These are phyloP conservation scores for Hippocampus zosterae DNA, from an alignment of 2,113 vertebrate genomes.

Conservation along the genomic window DNA sequence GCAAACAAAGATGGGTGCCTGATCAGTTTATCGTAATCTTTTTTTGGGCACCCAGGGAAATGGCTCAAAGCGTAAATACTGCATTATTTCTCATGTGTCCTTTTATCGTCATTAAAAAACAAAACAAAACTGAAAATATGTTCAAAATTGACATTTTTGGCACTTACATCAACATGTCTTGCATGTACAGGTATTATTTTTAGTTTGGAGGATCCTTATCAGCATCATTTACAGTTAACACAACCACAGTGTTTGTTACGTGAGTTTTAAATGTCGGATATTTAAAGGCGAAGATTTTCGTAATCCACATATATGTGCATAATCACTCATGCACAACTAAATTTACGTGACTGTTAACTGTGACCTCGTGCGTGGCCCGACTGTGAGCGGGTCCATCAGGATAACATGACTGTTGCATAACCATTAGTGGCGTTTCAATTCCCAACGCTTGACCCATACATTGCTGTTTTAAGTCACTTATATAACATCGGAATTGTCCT, in stretches of 20 bases:
- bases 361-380: background rate
- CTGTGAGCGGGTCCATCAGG: background rate
- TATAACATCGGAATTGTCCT: slow-evolving; percentile 34
- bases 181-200: background rate
- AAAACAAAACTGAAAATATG: background rate
- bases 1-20: no score
- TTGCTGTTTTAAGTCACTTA: slow-evolving; percentile 45
- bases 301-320: background rate
- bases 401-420: slow-evolving; percentile 5
- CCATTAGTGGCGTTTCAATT: background rate
- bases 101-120: no score
- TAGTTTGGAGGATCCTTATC: background rate
- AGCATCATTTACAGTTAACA: background rate
- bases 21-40: no score
- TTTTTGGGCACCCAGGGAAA: no score
- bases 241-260: background rate
- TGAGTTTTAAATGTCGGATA: background rate
- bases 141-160: background rate
- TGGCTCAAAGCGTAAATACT: no score
- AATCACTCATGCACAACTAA: slow-evolving; percentile 2
- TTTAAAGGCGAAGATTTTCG: background rate
- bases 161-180: background rate
- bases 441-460: slow-evolving; percentile 7
- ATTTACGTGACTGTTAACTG: background rate
- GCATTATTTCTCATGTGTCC: no score